These are phyloP conservation scores for Poecilia latipinna DNA, from an alignment of 2,113 vertebrate genomes.

Conservation along the genomic window DNA sequence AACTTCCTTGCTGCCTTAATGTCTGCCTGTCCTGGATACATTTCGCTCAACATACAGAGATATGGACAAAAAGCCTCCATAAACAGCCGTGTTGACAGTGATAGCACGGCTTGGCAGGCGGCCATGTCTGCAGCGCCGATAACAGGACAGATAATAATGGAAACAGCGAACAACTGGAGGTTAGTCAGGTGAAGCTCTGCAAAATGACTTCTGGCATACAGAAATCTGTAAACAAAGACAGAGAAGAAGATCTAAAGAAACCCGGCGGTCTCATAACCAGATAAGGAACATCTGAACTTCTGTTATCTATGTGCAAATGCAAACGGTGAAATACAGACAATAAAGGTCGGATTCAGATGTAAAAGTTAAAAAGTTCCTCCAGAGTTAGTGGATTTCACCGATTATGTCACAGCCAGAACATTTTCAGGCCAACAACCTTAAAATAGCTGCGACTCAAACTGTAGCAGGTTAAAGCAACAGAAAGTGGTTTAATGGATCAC, in stretches of 20 bases:
- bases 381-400: neutral
- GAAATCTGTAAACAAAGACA: neutral
- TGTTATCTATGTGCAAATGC: neutral
- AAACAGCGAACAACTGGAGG: constrained; percentile 40
- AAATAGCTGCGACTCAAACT: constrained; percentile 32
- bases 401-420: constrained; percentile 25
- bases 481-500: constrained; percentile 45
- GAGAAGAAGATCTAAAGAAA: neutral
- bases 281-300: neutral
- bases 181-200: constrained; percentile 34
- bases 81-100: constrained; percentile 72
- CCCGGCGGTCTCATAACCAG: neutral
- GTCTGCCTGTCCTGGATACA: constrained; percentile 20
- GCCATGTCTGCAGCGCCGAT: constrained; percentile 20
- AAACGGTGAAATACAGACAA: too few relatives aligned
- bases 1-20: too few relatives aligned
- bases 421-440: constrained; percentile 18
- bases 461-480: constrained; percentile 47
- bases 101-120: constrained; percentile 50
- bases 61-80: constrained; percentile 36
- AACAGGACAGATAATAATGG: constrained; percentile 30
- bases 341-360: neutral
- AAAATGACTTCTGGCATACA: constrained; percentile 1
- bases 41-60: neutral
- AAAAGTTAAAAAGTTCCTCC: constrained; percentile 6